Conservation (phyloP, 2,888 invertebrate genomes). For the Oscheius sp. region DNA sequence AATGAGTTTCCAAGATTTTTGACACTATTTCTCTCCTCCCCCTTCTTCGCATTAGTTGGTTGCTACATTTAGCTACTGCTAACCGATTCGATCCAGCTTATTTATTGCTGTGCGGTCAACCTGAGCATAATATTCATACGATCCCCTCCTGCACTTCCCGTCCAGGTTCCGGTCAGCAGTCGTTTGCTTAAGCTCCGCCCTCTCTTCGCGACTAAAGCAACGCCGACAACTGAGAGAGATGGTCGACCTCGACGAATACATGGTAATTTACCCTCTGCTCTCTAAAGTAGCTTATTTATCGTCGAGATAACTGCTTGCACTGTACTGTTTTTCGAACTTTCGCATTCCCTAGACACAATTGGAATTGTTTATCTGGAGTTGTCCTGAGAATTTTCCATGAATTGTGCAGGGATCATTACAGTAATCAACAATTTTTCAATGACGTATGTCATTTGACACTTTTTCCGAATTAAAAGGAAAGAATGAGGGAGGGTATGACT, state of each 20-base stretch:
- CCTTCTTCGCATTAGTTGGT: background rate
- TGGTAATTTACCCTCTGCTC: slow-evolving; percentile 15
- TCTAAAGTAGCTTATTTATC: background rate
- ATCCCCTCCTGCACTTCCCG: slow-evolving; percentile 11
- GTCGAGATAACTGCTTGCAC: background rate
- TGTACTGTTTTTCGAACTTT: too few relatives aligned
- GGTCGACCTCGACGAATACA: slow-evolving; percentile 34
- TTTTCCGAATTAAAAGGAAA: background rate
- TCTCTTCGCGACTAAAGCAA: slow-evolving; percentile 23
- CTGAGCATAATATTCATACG: slow-evolving; percentile 17
- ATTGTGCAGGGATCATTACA: background rate
- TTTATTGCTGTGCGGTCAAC: too few relatives aligned
- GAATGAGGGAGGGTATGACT: background rate
- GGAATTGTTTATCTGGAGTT: too few relatives aligned
- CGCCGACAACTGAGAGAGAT: slow-evolving; percentile 16
- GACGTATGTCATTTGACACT: slow-evolving; percentile 3
- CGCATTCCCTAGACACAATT: too few relatives aligned
- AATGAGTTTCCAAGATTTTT: background rate
- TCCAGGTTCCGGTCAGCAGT: slow-evolving; percentile 32
- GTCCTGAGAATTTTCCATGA: too few relatives aligned
- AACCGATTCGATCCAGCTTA: too few relatives aligned
- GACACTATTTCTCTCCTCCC: background rate
- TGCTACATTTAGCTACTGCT: too few relatives aligned
- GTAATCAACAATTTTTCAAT: background rate
- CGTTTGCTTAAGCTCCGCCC: slow-evolving; percentile 34